Conservation (phyloP, 1,140 invertebrate species). For the Leptonema lineaticorne region DNA sequence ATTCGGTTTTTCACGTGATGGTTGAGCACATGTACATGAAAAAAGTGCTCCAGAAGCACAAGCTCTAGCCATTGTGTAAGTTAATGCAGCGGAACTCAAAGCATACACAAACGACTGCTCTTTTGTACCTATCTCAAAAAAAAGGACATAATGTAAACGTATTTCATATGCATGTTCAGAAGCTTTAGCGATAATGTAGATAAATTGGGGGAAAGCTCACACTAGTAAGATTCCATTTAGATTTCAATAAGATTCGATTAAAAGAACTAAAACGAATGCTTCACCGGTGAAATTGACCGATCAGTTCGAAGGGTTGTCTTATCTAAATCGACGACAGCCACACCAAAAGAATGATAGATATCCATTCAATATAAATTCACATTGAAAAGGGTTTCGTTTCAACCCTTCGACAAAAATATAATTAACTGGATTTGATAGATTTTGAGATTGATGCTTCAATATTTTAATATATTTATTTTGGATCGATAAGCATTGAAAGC, state of each 20-base stretch:
- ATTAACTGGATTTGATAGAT: background rate
- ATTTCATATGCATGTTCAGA: too few relatives aligned
- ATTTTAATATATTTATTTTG: background rate
- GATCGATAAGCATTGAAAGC: too few relatives aligned
- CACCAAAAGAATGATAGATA: background rate
- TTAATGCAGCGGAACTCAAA: slow-evolving; percentile 72
- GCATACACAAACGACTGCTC: slow-evolving; percentile 85
- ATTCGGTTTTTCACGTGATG: slow-evolving; percentile 53
- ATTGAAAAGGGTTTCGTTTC: too few relatives aligned
- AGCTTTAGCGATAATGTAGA: too few relatives aligned
- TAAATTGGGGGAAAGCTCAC: too few relatives aligned
- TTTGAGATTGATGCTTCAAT: too few relatives aligned
- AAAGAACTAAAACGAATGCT: background rate
- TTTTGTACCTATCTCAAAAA: slow-evolving; percentile 52
- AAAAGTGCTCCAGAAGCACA: slow-evolving; percentile 70
- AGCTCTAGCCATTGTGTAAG: slow-evolving; percentile 71
- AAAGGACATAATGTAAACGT: too few relatives aligned
- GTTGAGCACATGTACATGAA: slow-evolving; percentile 66
- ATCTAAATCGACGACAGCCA: background rate
- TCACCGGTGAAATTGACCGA: background rate
- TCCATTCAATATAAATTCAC: background rate
- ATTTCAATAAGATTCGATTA: slow-evolving; percentile 19
- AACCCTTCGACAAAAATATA: background rate
- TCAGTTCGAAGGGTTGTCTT: background rate
- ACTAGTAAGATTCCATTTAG: background rate